phyloP scores from a whole-genome alignment of 1,140 invertebrate species.

The Araneus ventricosus region DNA sequence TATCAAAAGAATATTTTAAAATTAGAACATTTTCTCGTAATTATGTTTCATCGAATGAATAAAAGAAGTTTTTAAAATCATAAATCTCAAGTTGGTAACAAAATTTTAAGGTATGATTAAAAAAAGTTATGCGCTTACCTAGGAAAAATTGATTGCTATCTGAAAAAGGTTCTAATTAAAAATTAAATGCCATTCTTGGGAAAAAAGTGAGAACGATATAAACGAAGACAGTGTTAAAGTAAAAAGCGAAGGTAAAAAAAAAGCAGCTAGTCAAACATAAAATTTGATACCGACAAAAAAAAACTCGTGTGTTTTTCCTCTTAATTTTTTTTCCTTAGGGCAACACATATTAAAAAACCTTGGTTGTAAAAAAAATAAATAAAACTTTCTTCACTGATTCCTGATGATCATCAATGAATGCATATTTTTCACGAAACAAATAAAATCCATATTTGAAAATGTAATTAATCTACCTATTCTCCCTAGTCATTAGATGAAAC shows the following conservation, averaged over 20 bases:
- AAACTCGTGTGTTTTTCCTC: not conserved
- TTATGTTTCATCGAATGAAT: slow-evolving; percentile 1
- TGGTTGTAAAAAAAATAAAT: not conserved
- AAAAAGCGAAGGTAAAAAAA: not conserved
- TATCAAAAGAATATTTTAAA: too few species aligned
- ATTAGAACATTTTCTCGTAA: not conserved
- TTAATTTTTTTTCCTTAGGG: not conserved
- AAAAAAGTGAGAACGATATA: not conserved
- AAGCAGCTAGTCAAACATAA: not conserved
- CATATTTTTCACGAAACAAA: not conserved
- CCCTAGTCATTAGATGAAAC: not conserved
- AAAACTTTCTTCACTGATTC: slow-evolving; percentile 6
- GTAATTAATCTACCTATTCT: not conserved
- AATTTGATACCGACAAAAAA: not conserved
- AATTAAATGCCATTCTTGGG: not conserved
- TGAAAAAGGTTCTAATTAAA: slow-evolving; percentile 19
- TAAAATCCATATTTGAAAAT: slow-evolving; percentile 14
- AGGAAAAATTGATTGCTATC: not conserved
- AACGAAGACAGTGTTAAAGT: not conserved
- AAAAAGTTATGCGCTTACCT: not conserved
- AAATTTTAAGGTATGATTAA: not conserved
- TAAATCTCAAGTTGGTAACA: not conserved
- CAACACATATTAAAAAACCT: not conserved
- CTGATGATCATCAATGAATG: not conserved
- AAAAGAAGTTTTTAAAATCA: not conserved